Conservation (phyloP, 2,113 vertebrate species). For the Sinosuthora webbiana region DNA sequence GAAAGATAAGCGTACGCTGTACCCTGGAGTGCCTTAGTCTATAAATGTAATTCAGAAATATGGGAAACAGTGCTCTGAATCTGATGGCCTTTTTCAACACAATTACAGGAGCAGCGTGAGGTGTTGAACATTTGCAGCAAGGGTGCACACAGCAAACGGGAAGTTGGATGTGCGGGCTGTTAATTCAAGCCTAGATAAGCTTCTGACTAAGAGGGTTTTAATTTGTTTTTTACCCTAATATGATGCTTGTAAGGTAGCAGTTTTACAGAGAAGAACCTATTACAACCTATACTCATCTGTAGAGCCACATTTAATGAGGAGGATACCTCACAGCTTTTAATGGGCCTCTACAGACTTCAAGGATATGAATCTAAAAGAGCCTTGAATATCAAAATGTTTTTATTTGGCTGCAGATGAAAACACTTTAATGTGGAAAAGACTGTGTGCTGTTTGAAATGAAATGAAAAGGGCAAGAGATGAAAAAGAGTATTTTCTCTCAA, state of each 20-base stretch:
- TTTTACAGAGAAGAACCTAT: not conserved
- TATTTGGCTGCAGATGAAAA: conserved; percentile 14
- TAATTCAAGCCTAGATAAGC: conserved; percentile 37
- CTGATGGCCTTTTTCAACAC: conserved; percentile 18
- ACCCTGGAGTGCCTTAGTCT: conserved; percentile 15
- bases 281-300: not conserved
- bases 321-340: not conserved
- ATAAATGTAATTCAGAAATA: conserved; percentile 47
- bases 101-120: conserved; percentile 10
- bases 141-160: not conserved
- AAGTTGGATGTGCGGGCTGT: not conserved
- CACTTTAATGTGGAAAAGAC: not conserved
- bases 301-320: not conserved
- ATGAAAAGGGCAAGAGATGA: not conserved
- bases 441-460: not conserved
- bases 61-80: not conserved
- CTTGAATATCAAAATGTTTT: not conserved
- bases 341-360: not conserved
- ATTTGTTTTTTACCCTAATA: not conserved
- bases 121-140: conserved; percentile 14
- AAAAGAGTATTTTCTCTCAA: not conserved
- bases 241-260: not conserved
- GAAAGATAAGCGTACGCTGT: not conserved
- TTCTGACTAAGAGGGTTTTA: conserved; percentile 13
- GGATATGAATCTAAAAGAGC: not conserved